Conservation (phyloP, 53 echinoderm and acorn worm genomes). For the Patiria pectinifera region DNA sequence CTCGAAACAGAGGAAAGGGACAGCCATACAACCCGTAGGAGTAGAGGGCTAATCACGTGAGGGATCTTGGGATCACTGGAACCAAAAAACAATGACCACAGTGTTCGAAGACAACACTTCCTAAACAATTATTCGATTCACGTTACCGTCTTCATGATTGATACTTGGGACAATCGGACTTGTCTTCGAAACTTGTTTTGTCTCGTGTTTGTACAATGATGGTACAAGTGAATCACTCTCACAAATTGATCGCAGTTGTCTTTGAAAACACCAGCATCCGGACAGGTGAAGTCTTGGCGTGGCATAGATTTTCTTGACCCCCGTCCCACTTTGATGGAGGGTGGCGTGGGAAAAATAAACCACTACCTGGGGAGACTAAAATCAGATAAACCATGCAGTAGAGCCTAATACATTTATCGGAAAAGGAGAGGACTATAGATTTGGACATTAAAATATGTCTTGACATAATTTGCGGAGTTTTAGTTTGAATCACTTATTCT, state of each 20-base stretch:
- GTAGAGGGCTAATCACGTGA: too few species aligned
- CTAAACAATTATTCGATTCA: background rate
- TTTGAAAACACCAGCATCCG: background rate
- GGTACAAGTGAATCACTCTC: background rate
- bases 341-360: background rate
- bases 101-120: background rate
- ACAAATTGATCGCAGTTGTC: background rate
- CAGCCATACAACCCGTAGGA: too few species aligned
- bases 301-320: background rate
- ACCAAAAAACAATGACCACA: background rate
- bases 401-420: too few species aligned
- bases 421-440: too few species aligned
- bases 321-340: background rate
- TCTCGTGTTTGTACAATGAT: background rate
- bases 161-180: background rate
- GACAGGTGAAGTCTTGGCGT: background rate
- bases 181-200: background rate
- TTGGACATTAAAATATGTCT: too few species aligned
- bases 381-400: too few species aligned
- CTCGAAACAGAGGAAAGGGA: too few species aligned
- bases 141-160: background rate
- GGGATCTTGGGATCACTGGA: too few species aligned
- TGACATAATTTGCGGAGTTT: too few species aligned
- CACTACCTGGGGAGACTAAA: background rate
- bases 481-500: too few species aligned